phyloP scores from a whole-genome alignment of 1,140 invertebrate genomes.

The Drosophila funebris region DNA sequence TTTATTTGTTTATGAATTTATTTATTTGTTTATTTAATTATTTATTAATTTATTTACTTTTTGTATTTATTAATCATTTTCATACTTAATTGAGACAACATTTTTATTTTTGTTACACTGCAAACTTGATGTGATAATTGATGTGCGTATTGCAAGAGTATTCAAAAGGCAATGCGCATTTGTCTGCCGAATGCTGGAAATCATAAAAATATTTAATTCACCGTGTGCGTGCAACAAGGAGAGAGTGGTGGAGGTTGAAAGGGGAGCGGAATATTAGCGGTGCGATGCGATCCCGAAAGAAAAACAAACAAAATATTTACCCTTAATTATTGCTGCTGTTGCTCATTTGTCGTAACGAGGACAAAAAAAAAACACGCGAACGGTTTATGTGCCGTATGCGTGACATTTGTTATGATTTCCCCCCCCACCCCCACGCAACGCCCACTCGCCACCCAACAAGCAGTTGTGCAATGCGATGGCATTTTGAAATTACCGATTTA shows the following conservation, averaged over 20 bases:
- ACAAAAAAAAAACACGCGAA: constrained; percentile 4
- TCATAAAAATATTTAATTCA: constrained; percentile 30
- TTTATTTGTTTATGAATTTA: too few relatives aligned
- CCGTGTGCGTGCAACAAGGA: background rate
- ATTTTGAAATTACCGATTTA: constrained; percentile 22
- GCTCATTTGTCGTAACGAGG: constrained; percentile 27
- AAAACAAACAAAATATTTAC: constrained; percentile 32
- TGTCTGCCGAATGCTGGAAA: constrained; percentile 16
- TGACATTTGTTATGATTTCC: constrained; percentile 9
- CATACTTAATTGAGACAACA: background rate
- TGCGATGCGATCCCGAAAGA: constrained; percentile 3
- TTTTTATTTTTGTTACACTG: background rate
- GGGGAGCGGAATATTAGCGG: background rate
- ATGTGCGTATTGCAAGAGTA: constrained; percentile 11
- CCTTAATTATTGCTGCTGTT: constrained; percentile 29
- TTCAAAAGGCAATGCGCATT: constrained; percentile 25
- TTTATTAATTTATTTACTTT: background rate
- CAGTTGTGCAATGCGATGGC: background rate
- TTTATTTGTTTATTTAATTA: too few relatives aligned
- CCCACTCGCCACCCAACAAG: background rate
- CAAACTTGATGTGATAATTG: background rate
- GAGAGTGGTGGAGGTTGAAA: background rate
- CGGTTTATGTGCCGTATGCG: constrained; percentile 16
- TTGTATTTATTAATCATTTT: background rate
- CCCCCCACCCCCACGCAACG: background rate